Percentiles rank a stretch among this genome's conserved stretches.
Evolutionary conservation across 2,113 vertebrate genomes (phyloP).

Genomic region (Oreocharis arfaki): DNA sequence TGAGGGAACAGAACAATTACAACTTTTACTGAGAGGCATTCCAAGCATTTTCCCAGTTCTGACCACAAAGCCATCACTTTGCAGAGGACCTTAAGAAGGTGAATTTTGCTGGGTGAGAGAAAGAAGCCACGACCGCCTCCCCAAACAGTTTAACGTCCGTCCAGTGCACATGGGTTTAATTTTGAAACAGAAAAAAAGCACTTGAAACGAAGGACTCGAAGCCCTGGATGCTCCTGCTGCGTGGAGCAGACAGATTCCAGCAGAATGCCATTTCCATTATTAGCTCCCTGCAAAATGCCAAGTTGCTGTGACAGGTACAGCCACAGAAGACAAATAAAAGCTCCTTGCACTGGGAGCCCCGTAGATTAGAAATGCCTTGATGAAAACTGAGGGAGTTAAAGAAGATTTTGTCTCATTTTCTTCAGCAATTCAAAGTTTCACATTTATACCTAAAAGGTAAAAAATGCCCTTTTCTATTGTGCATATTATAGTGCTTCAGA

Average conservation of each 20-base stretch:
- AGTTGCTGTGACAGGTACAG: neutral
- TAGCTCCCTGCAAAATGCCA: neutral
- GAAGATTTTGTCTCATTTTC: neutral
- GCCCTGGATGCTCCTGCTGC: neutral
- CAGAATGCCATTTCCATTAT: neutral
- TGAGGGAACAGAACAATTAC: neutral
- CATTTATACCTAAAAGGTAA: neutral
- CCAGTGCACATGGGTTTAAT: neutral
- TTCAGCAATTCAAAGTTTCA: neutral
- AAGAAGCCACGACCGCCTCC: fast-evolving
- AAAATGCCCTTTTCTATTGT: neutral
- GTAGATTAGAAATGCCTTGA: neutral
- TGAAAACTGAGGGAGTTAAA: neutral
- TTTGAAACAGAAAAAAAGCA: neutral
- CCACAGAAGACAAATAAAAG: neutral
- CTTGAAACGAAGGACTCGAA: neutral
- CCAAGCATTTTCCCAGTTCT: neutral
- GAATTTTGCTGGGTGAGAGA: neutral
- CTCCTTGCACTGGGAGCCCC: neutral
- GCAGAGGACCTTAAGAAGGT: neutral
- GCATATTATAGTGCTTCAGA: fast-evolving
- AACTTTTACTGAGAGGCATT: neutral
- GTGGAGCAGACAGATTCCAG: neutral
- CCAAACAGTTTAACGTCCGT: fast-evolving
- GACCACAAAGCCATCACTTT: neutral